A percentile compares a stretch with the other conserved stretches of the same genome.
Conservation (phyloP, 2,797 vertebrate species). For the Anas capensis region DNA sequence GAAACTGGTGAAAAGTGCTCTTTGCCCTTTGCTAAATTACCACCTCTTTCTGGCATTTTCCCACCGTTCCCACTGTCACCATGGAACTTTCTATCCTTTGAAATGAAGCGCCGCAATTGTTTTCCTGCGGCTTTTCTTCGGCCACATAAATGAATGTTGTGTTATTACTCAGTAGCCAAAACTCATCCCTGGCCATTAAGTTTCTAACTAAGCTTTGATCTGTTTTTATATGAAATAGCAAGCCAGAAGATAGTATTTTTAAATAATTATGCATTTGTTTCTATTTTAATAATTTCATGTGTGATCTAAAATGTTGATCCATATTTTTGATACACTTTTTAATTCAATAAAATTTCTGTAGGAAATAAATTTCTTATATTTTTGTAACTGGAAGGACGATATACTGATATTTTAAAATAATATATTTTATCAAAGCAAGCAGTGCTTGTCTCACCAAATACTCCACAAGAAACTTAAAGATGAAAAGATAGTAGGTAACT, state of each 20-base stretch:
- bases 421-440: conserved; percentile 44
- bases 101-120: not conserved
- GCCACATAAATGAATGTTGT: not conserved
- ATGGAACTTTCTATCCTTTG: not conserved
- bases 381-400: conserved; percentile 57
- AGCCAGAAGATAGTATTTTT: conserved; percentile 13
- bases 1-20: not conserved
- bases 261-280: not conserved
- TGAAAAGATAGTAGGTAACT: conserved; percentile 5
- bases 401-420: conserved; percentile 45
- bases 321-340: conserved; percentile 54
- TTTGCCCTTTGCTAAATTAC: not conserved
- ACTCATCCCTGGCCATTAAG: not conserved
- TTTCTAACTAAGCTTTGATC: not conserved
- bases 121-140: not conserved
- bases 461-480: conserved; percentile 9
- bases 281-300: not conserved
- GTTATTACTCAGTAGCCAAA: not conserved
- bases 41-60: not conserved
- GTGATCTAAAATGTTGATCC: not conserved
- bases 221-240: not conserved
- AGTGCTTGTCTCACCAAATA: conserved; percentile 15
- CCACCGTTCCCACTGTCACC: not conserved
- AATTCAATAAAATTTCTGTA: conserved; percentile 45
- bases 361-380: conserved; percentile 27